phyloP scores from a whole-genome alignment of 37 sponge, comb jelly and placozoan genomes.

The Halichondria panicea region DNA sequence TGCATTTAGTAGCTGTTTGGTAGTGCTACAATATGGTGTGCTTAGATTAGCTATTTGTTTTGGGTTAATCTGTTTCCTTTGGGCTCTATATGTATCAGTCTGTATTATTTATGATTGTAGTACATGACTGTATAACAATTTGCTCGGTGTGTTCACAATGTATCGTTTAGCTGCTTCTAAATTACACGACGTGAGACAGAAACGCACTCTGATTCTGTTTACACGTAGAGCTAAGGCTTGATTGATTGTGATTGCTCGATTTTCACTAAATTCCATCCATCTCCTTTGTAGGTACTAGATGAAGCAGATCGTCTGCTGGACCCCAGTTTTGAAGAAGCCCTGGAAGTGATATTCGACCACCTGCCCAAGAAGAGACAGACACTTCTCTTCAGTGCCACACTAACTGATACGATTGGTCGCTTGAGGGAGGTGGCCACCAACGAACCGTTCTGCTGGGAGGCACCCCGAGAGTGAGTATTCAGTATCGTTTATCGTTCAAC shows the following conservation, averaged over 20 bases:
- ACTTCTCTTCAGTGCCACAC: conserved; percentile 96
- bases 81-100: background rate
- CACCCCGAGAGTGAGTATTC: conserved; percentile 50
- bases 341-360: conserved; percentile 74
- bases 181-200: background rate
- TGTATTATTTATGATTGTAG: too few relatives aligned
- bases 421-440: conserved; percentile 61
- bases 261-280: too few relatives aligned
- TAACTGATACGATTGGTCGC: conserved; percentile 78
- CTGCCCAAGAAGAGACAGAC: conserved; percentile 91
- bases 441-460: conserved; percentile 79
- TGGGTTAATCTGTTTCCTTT: background rate
- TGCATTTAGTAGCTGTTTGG: too few relatives aligned
- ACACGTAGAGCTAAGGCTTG: background rate
- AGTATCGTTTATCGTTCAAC: too few relatives aligned
- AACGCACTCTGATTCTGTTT: background rate
- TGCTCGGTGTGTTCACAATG: too few relatives aligned
- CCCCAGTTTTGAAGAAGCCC: conserved; percentile 79
- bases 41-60: too few relatives aligned
- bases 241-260: too few relatives aligned
- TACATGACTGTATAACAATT: too few relatives aligned
- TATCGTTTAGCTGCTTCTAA: background rate
- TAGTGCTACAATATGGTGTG: too few relatives aligned
- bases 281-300: conserved; percentile 84
- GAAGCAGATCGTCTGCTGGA: conserved; percentile 96